Conservation (phyloP, 2,113 vertebrate species). For the Aspiorhynchus laticeps region DNA sequence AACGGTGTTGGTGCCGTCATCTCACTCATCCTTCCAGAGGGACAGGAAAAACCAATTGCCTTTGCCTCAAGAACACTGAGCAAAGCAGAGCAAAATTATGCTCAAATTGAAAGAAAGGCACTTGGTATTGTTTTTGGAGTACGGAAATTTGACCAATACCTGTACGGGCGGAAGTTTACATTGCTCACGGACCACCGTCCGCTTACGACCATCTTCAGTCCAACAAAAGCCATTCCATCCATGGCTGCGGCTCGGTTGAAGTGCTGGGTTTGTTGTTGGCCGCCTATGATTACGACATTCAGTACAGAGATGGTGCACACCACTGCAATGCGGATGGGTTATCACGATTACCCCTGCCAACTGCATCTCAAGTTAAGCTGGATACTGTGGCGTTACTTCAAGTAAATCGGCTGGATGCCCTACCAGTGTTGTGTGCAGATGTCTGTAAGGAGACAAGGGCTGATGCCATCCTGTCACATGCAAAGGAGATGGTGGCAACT, state of each 20-base stretch:
- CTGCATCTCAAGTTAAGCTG: neutral
- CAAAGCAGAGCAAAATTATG: constrained; percentile 40
- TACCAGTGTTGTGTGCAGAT: neutral
- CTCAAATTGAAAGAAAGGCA: constrained; percentile 25
- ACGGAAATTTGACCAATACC: constrained; percentile 46
- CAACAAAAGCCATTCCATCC: neutral
- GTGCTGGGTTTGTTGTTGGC: neutral
- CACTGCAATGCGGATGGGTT: constrained; percentile 55
- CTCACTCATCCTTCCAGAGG: neutral
- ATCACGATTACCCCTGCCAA: constrained; percentile 53
- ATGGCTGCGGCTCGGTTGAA: neutral
- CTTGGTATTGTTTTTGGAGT: constrained; percentile 32
- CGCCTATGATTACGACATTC: neutral
- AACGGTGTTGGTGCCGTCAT: constrained; percentile 13
- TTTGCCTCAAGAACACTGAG: constrained; percentile 21
- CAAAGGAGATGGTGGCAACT: constrained; percentile 20
- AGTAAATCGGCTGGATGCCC: neutral
- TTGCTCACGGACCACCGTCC: constrained; percentile 53
- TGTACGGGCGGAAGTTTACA: constrained; percentile 54
- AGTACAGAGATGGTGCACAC: neutral
- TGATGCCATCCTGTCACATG: neutral
- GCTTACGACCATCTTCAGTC: constrained; percentile 33
- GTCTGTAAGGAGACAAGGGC: neutral
- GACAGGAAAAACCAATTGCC: constrained; percentile 9
- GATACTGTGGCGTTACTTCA: neutral